A percentile compares a stretch with the other conserved stretches of the same genome.
Conservation (phyloP, 2,888 invertebrate genomes). For the Drosophila kanekoi region DNA sequence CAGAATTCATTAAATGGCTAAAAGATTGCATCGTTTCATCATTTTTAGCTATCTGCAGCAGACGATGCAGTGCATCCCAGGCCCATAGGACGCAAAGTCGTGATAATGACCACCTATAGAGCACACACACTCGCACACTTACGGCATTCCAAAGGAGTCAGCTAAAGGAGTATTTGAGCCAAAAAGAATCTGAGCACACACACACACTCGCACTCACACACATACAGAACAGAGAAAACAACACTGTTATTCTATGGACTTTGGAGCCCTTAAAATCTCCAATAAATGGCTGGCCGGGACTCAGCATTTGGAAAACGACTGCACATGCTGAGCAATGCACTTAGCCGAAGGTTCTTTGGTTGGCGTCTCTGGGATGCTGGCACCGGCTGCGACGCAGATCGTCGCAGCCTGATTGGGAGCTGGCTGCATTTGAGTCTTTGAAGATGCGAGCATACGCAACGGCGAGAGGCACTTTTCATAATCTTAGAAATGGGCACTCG, state of each 20-base stretch:
- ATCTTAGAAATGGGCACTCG: constrained; percentile 67
- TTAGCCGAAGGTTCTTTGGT: constrained; percentile 51
- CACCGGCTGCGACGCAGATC: constrained; percentile 51
- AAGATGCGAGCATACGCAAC: constrained; percentile 69
- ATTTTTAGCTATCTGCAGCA: constrained; percentile 37
- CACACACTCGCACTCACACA: neutral
- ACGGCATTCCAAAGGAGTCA: constrained; percentile 58
- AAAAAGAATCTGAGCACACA: constrained; percentile 32
- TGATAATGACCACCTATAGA: constrained; percentile 82
- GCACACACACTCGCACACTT: constrained; percentile 70
- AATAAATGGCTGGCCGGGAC: constrained; percentile 43
- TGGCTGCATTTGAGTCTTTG: constrained; percentile 64
- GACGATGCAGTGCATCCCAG: constrained; percentile 35
- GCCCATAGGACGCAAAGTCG: constrained; percentile 59
- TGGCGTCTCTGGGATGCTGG: constrained; percentile 31
- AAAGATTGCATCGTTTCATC: constrained; percentile 50
- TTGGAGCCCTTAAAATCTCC: constrained; percentile 48
- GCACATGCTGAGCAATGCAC: constrained; percentile 75
- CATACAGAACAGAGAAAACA: constrained; percentile 5
- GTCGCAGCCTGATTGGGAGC: constrained; percentile 69
- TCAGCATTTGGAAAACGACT: constrained; percentile 46
- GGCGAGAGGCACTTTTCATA: constrained; percentile 71
- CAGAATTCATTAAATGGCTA: constrained; percentile 1
- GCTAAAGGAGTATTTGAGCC: constrained; percentile 51
- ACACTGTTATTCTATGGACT: constrained; percentile 36